phyloP scores from a whole-genome alignment of 2,797 vertebrate species.

The Sebastolobus altivelis region DNA sequence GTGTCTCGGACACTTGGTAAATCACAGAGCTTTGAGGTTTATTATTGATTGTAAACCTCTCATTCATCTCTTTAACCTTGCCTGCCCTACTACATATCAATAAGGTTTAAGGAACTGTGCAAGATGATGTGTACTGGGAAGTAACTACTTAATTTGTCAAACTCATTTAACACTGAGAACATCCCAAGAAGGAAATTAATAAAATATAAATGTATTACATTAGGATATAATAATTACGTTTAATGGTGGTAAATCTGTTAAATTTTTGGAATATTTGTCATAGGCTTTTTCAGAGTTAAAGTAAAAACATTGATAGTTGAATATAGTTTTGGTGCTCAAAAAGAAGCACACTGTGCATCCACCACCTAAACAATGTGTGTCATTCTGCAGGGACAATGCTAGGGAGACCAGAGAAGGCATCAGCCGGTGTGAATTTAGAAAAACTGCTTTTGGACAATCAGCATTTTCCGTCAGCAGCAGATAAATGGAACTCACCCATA shows the following conservation, averaged over 20 bases:
- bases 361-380: not conserved
- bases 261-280: not conserved
- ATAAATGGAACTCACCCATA: not conserved
- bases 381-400: not conserved
- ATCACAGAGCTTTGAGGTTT: constrained; percentile 29
- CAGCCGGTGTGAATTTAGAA: not conserved
- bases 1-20: constrained; percentile 3
- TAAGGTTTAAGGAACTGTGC: not conserved
- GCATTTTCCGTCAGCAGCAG: not conserved
- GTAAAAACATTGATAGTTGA: not conserved
- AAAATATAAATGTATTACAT: not conserved
- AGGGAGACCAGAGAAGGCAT: not conserved
- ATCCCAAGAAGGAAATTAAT: not conserved
- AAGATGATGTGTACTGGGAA: not conserved
- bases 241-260: not conserved
- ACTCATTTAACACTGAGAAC: not conserved
- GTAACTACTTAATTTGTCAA: not conserved
- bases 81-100: not conserved
- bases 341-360: not conserved
- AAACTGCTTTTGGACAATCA: not conserved
- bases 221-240: not conserved
- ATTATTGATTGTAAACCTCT: constrained; percentile 42
- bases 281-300: not conserved
- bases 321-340: not conserved
- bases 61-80: constrained; percentile 46